Percentiles rank a stretch among this genome's conserved stretches.
Conservation (phyloP, 1,140 invertebrate genomes). For the Musca vetustissima region DNA sequence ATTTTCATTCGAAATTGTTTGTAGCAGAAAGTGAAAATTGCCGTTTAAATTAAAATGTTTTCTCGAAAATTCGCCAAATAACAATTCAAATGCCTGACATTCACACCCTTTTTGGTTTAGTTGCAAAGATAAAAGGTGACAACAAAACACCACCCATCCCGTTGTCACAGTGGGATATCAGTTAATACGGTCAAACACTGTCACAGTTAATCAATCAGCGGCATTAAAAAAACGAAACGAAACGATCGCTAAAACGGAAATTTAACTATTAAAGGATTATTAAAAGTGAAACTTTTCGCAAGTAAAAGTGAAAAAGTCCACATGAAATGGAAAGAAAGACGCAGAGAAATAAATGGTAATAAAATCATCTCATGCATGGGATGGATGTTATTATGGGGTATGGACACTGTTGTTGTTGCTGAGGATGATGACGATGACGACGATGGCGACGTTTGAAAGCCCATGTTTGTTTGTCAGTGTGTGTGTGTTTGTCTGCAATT, state of each 20-base stretch:
- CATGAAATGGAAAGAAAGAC: conserved; percentile 1
- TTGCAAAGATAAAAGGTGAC: neutral
- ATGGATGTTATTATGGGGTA: conserved; percentile 1
- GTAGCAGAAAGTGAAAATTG: no score
- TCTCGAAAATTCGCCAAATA: no score
- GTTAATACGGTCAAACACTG: neutral
- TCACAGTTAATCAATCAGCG: no score
- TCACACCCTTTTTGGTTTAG: no score
- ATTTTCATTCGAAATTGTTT: no score
- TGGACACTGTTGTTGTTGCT: no score
- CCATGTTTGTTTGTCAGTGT: no score
- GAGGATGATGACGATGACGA: no score
- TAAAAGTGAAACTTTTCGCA: conserved; percentile 18
- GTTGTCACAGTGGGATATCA: neutral
- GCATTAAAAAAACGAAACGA: neutral
- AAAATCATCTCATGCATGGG: conserved; percentile 22
- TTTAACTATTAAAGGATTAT: conserved; percentile 24
- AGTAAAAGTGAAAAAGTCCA: conserved; percentile 17
- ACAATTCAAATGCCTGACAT: no score
- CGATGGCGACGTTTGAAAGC: no score
- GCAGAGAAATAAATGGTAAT: conserved; percentile 1
- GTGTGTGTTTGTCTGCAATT: no score
- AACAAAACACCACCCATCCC: neutral
- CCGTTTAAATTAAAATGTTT: no score
- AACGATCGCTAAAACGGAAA: conserved; percentile 20